Evolutionary conservation across 2,113 vertebrate species (phyloP), one percentile per base, ranked within the genome.

Genomic region (Cairina moschata): DNA sequence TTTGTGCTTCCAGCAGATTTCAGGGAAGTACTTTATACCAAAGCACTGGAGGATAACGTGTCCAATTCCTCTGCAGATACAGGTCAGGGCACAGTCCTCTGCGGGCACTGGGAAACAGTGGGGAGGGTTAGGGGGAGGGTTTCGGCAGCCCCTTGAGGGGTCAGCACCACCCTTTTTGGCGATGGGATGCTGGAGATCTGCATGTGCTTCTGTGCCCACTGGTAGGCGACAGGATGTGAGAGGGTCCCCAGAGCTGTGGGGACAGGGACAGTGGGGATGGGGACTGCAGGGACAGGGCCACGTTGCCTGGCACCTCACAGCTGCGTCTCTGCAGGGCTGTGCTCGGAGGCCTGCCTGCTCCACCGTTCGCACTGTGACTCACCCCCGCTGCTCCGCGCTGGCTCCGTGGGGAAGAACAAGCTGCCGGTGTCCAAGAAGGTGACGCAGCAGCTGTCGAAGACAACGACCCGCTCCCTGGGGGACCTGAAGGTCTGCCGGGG

Each of bases 401-500:
- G 20, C 78, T 97, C 97, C 0, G 94, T 60, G 0, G 97, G 98
- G 81, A 98, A 98, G 92, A 95, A 42, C 66, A 97, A 95, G 46
- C 91, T 76, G 34, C 65, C 90, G 14, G 68, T 90, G 21, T 86
- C 92, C 38, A 84, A 84, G 76, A 97, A 96, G 62, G 88, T 93
- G 48, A 60, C 91, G 0, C 80, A 91, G 78, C 96, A 93, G 86
- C 96, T 98, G 60, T 96, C 97, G 2, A 94, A 98, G 86, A 95
- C 69, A 4, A 92, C 75, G 3, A 98, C 99, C 68, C 98, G 98
- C 48, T 99, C 99, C 26, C 97, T 99, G 11, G 99, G 99, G 46
- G 99, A 99, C 96, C 98, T 99, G 40, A 98, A 99, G 98, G 98
- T 98, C 86, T 99, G 98, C 78, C 93, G 98, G 34, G 96, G 97